Base-by-base conservation (phyloP, 2,888 invertebrate species). In the Mayetiola destructor region DNA sequence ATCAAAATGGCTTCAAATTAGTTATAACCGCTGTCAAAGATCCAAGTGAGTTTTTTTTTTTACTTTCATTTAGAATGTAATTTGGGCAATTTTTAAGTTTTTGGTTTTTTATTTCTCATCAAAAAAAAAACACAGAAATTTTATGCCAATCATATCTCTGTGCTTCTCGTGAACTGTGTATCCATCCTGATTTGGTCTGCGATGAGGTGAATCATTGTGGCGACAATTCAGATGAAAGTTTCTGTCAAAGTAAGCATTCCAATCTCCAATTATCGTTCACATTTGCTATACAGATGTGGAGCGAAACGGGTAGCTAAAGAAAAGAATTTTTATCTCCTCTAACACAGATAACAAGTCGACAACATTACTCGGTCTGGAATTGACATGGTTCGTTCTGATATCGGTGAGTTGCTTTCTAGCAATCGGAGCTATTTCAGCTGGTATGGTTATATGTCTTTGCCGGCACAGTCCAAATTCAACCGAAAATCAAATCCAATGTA, bases 1-100 rank as follows among this genome's bases (percentile, higher is more conserved):
- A 88, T 71, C 81, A 85, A 66, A 91, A 92, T 74, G 91, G 92
- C 66, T 93, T 93, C 78, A 86, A 86, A 67, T 81, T 93, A 68
- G 85, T 93, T 74, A 89, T 93, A 77, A 93, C 93, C 61, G 89
- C 91, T 65, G 88, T 92, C 69, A 93, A 92, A 73, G 91, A 91
- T 80, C 86, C 88, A 68, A 88, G 90, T 91, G 75, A 88, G 88
- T 85, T 21, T 10, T n/a, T 14, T 18, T 42, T 9, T 30, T 21
- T 37, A n/a, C 8, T 37, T 9, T 37, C 5, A n/a, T 14, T 14
- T 14, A 37, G 5, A 4, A n/a, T n/a, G n/a, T n/a, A n/a, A 39
- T 8, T 39, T 39, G 39, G 21, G 18, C 9, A 12, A 20, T 42
- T n/a, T 39, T 8, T 39, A 14, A 16, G 5, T 6, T 9, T 53